A percentile compares a stretch with the other conserved stretches of the same genome.
Evolutionary conservation across 2,888 invertebrate genomes (phyloP).

Genomic region (Griposia aprilina): DNA sequence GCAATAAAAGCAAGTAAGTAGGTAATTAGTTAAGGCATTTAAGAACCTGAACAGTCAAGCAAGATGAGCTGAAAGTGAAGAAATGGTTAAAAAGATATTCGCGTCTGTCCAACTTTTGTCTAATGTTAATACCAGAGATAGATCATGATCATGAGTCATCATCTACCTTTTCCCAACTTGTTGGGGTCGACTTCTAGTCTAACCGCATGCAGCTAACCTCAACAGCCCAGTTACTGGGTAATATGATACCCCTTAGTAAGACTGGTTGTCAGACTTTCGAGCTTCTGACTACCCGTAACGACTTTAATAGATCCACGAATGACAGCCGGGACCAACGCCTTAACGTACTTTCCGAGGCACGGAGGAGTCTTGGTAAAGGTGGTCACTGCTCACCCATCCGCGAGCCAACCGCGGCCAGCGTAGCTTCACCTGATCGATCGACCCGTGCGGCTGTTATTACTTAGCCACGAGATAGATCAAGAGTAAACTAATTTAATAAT

Average conservation of each 20-base stretch:
- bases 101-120: background rate
- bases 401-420: background rate
- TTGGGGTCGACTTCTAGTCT: background rate
- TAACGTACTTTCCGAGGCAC: background rate
- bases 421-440: background rate
- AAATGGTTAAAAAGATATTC: background rate
- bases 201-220: background rate
- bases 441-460: background rate
- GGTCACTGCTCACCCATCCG: background rate
- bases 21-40: background rate
- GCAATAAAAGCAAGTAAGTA: background rate
- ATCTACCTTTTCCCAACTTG: background rate
- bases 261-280: background rate
- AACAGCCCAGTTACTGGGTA: background rate
- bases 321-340: background rate
- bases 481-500: conserved; percentile 36
- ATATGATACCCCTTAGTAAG: background rate
- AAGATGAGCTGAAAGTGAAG: background rate
- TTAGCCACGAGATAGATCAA: background rate
- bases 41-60: background rate
- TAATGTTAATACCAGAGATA: background rate
- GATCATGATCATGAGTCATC: background rate
- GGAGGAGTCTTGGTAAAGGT: background rate
- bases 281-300: background rate
- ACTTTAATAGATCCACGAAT: background rate